Base-by-base conservation (phyloP, 2,113 vertebrate species). In the Syngnathoides biaculeatus region DNA sequence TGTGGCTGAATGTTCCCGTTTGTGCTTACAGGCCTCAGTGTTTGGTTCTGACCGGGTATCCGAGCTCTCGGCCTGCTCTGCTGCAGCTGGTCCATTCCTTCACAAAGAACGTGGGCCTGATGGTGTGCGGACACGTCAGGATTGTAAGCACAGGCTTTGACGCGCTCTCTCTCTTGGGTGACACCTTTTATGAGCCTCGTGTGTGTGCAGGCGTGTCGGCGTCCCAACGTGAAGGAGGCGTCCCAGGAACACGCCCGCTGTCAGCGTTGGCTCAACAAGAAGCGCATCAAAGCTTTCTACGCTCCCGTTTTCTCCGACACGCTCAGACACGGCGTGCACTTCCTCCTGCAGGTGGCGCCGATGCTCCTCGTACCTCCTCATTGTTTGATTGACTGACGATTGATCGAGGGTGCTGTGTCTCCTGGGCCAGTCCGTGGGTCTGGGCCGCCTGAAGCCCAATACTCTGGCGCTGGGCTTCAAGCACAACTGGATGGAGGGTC, bases 391-490 rank as follows among this genome's bases (percentile, higher is more conserved):
- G 26, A 57, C 30, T 35, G 55, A 9, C 15, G 14, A 30, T 17
- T 57, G 55, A 30, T 14, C 17, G 26, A 65, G 27, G 11, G 4
- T 11, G n/a, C n/a, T 1, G n/a, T 39, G 12, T 1, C 27, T 70
- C 24, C 2, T 22, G 17, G 3, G 47, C 30, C 88, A 98, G 97
- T 95, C 96, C 56, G 91, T 94, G 53, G 96, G 97, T 80, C 86
- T 99, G 84, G 97, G 97, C 67, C 93, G 95, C 45, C 92, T 99
- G 90, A 97, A 92, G 80, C 96, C 97, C 53, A 98, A 98, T 79
- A 98, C 94, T 0, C 84, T 98, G 78, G 96, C 98, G 40, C 89
- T 98, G 85, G 97, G 96, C 65, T 99, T 96, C 91, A 99, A 98
- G 85, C 96, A 94, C 87, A 95, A 96, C 84, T 99, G 97, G 97